Base-by-base conservation (phyloP, 2,888 invertebrate species). In the Apotomis betuletana region DNA sequence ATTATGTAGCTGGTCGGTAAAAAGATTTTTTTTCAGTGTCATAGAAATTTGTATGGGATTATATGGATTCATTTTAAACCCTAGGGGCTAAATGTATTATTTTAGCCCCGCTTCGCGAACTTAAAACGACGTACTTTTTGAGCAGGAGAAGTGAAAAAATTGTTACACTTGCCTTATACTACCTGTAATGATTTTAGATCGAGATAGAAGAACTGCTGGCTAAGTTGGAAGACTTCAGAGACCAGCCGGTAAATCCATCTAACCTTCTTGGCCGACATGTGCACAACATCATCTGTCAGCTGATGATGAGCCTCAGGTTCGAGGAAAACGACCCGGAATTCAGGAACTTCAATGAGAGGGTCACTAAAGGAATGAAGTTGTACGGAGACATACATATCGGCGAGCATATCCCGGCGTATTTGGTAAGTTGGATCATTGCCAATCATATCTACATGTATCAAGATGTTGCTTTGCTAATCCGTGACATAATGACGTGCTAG, bases 231-330 rank as follows among this genome's bases (percentile, higher is more conserved):
- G 86, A 90, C 5, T 90, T 92, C 69, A 90, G 94, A 70, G 95
- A 95, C 4, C 88, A 92, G 52, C 94, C 96, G 0, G 93, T 95
- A 58, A 95, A 96, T 81, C 86, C 96, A 75, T 95, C 95, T 4
- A 94, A 95, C 0, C 88, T 94, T 5, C 92, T 97, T 63, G 95
- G 96, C 41, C 94, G 96, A 72, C 95, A 96, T 5, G 95, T 96
- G 73, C 96, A 96, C 84, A 97, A 97, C 87, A 96, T 97, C 4
- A 96, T 97, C 75, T 96, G 97, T 86, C 95, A 96, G 75, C 94
- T 97, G 76, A 94, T 96, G 85, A 97, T 97, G 97, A 95, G 96
- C 49, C 95, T 96, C 0, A 93, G 96, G 36, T 97, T 97, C 85
- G 94, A 94, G 57, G 94, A 95, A 76, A 94, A 95, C 71, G 96